Percentiles rank a stretch among this genome's conserved stretches.
Evolutionary conservation across 1,140 invertebrate species (phyloP).

Genomic region (Globodera ellingtonae): DNA sequence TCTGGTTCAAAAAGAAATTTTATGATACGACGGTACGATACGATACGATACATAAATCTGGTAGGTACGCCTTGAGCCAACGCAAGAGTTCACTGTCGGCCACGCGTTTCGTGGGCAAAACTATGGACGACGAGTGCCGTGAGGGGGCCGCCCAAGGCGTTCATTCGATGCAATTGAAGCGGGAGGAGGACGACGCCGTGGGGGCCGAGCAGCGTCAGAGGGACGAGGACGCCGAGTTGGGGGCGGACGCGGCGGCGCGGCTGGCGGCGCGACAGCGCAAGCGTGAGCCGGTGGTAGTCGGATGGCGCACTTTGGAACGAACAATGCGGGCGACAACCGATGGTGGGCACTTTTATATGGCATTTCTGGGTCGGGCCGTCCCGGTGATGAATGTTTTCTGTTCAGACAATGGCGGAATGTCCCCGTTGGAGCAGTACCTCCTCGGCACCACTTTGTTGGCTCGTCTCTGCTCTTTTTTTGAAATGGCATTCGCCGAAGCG

Average conservation of each 20-base stretch:
- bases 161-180: background rate
- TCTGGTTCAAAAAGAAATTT: no score
- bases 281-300: constrained; percentile 18
- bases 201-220: background rate
- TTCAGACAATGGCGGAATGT: background rate
- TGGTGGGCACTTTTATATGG: background rate
- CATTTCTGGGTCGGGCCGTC: no score
- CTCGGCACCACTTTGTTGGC: background rate
- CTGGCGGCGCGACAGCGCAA: background rate
- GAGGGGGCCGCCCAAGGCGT: background rate
- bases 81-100: no score
- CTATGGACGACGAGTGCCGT: background rate
- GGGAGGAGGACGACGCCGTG: constrained; percentile 4
- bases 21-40: no score
- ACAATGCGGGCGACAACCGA: constrained; percentile 13
- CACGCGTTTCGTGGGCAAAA: background rate
- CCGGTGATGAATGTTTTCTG: no score
- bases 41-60: no score
- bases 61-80: no score
- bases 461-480: constrained; percentile 19
- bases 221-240: background rate
- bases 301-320: background rate
- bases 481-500: constrained; percentile 3
- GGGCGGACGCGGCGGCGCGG: background rate
- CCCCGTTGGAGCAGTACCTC: constrained; percentile 7